These are phyloP conservation scores for Melipona bicolor DNA, from an alignment of 2,888 invertebrate species.

Conservation along the genomic window DNA sequence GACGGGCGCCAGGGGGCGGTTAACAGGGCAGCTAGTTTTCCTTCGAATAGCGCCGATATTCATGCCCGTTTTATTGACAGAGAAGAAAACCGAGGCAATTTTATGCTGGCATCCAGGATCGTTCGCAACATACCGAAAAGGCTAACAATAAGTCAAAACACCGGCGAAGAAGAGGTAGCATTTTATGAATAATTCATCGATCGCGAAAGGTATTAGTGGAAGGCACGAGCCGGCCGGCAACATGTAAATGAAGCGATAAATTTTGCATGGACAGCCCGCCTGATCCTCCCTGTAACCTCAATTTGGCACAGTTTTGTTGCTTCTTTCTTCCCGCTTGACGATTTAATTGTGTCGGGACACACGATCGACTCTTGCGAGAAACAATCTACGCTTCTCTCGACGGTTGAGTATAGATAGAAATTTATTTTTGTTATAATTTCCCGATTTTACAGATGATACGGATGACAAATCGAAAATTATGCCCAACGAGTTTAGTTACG, in stretches of 20 bases:
- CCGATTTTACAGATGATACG: too few relatives aligned
- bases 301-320: slow-evolving; percentile 68
- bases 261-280: slow-evolving; percentile 73
- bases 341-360: slow-evolving; percentile 39
- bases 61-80: slow-evolving; percentile 63
- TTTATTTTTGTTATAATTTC: neutral
- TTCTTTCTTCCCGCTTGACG: slow-evolving; percentile 46
- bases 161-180: slow-evolving; percentile 57
- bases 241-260: slow-evolving; percentile 77
- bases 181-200: slow-evolving; percentile 76
- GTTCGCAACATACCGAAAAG: slow-evolving; percentile 69
- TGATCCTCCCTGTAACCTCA: slow-evolving; percentile 68
- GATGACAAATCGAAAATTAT: too few relatives aligned
- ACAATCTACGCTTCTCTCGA: neutral
- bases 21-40: slow-evolving; percentile 29
- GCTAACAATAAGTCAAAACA: slow-evolving; percentile 75
- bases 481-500: too few relatives aligned
- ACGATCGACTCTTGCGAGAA: slow-evolving; percentile 9
- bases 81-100: slow-evolving; percentile 45
- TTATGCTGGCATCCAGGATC: slow-evolving; percentile 57
- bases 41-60: slow-evolving; percentile 54
- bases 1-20: slow-evolving; percentile 47
- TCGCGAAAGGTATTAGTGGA: slow-evolving; percentile 72
- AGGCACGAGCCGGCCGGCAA: slow-evolving; percentile 72
- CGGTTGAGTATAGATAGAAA: too few relatives aligned